A percentile compares a stretch with the other conserved stretches of the same genome.
Conservation (phyloP, 2,888 invertebrate species). For the Polymixis flavicincta region DNA sequence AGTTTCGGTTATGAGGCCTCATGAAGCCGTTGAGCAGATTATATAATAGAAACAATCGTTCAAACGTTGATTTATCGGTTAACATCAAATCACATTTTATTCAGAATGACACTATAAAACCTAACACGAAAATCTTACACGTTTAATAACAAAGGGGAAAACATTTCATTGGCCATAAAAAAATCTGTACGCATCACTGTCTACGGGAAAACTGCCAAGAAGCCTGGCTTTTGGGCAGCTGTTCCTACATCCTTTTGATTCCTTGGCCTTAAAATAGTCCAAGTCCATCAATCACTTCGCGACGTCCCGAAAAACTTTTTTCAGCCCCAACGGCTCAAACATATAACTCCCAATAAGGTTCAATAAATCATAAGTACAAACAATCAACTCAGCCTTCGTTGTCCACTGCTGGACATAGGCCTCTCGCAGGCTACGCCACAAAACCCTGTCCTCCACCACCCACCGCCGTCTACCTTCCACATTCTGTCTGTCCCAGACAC, state of each 20-base stretch:
- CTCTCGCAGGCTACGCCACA: not conserved
- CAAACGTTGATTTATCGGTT: not conserved
- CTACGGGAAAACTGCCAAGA: not conserved
- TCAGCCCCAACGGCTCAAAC: not conserved
- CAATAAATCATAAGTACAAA: not conserved
- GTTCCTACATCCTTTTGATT: not conserved
- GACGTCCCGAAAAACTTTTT: not conserved
- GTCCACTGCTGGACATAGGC: not conserved
- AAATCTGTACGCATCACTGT: not conserved
- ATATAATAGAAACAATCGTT: not conserved
- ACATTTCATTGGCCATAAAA: no score
- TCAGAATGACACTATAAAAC: not conserved
- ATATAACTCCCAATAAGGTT: not conserved
- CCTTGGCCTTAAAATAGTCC: not conserved
- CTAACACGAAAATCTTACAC: not conserved
- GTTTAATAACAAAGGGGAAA: no score
- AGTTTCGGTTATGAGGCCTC: not conserved
- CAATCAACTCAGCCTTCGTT: not conserved
- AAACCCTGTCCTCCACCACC: not conserved
- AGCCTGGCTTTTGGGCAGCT: not conserved
- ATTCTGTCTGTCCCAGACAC: not conserved
- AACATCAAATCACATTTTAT: not conserved
- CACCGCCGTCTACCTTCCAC: no score
- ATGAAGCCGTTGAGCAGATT: not conserved
- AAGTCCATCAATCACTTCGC: not conserved